Evolutionary conservation across 1,140 invertebrate species (phyloP), one percentile per base, ranked within the genome.

Genomic region (Eulimnadia texana): DNA sequence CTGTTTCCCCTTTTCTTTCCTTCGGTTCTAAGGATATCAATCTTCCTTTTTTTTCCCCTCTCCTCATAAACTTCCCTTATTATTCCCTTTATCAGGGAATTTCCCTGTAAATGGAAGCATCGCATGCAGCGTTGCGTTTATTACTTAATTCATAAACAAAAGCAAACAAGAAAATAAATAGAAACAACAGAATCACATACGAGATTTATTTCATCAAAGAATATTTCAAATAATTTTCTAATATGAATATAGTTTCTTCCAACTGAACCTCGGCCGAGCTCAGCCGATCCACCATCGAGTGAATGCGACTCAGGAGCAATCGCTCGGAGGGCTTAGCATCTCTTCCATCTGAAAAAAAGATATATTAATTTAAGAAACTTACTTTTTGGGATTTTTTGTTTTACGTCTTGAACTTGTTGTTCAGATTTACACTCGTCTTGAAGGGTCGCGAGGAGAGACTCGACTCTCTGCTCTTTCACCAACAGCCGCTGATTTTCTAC

Each of bases 391-490:
- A 63, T 84, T 85, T 3, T 83, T 84, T 66, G n/a, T n/a, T n/a
- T n/a, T 42, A 42, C 33, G 16, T 42, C 33, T 16, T 42, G 33
- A 16, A 42, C 33, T 42, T 42, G 33, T 16, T 42, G 6, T 42
- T 42, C 33, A 16, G 33, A 42, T 16, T 42, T 42, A 16, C 33
- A 42, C 33, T 84, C 79, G 66, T 84, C 79, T 66, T 82, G 81
- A 72, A 93, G 81, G 60, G 81, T 82, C 65, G 83, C 79, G 50
- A 84, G 79, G 51, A 93, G 83, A 25, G 83, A 84, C 66, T 90
- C 85, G 60, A 93, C 81, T 66, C 87, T 77, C 64, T 89, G 81
- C 64, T 88, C 83, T 73, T 93, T 93, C 66, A 91, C 89, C 56
- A 92, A 81, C 61, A 93, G 79, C 28, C 88, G 77, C 67, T 81